Percentiles rank a stretch among this genome's conserved stretches.
phyloP scores from a whole-genome alignment of 2,797 vertebrate species.

The Aratinga solstitialis region DNA sequence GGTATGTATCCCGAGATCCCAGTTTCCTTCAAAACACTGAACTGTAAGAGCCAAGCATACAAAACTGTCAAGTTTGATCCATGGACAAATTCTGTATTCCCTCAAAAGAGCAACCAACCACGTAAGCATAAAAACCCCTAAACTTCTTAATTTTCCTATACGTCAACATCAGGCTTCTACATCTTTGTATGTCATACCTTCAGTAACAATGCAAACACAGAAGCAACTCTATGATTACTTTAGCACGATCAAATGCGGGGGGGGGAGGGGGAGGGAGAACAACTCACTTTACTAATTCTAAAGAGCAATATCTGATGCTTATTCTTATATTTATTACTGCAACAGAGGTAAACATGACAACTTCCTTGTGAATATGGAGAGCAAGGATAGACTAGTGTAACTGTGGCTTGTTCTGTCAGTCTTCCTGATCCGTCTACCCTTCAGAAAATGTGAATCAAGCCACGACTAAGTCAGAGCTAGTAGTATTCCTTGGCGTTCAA shows the following conservation, averaged over 20 bases:
- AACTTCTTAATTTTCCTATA: neutral
- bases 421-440: neutral
- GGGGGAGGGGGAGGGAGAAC: neutral
- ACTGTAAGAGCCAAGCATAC: neutral
- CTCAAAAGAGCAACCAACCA: neutral
- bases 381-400: rapidly evolving
- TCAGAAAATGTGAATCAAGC: neutral
- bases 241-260: neutral
- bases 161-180: neutral
- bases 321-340: neutral
- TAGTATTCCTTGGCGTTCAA: neutral
- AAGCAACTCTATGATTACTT: neutral
- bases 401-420: neutral
- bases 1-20: neutral
- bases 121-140: neutral
- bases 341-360: neutral
- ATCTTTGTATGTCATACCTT: neutral
- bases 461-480: too few species aligned
- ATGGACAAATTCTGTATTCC: neutral
- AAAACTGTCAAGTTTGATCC: neutral
- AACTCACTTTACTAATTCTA: neutral
- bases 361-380: neutral
- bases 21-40: neutral
- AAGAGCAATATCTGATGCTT: neutral
- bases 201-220: neutral